Conservation (phyloP, 2,113 vertebrate species). For the Elgaria multicarinata region DNA sequence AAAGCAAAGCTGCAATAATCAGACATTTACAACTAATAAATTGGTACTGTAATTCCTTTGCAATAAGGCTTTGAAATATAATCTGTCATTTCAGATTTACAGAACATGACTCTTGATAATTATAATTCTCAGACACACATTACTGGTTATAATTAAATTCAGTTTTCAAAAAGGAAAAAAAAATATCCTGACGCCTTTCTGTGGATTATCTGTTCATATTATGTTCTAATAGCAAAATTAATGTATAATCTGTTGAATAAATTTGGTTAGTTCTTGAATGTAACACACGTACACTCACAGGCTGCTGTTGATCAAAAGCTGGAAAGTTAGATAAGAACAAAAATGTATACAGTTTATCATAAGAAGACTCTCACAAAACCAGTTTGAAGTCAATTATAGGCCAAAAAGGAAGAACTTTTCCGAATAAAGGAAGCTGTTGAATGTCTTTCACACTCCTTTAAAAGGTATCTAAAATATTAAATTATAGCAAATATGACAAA, state of each 20-base stretch:
- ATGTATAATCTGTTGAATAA: slow-evolving; percentile 78
- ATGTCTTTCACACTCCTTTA: slow-evolving; percentile 51
- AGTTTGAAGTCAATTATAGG: slow-evolving; percentile 55
- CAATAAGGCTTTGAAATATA: slow-evolving; percentile 84
- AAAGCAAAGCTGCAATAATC: slow-evolving; percentile 81
- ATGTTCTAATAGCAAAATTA: slow-evolving; percentile 76
- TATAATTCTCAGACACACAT: slow-evolving; percentile 78
- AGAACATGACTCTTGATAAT: slow-evolving; percentile 81
- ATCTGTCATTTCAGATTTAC: slow-evolving; percentile 81
- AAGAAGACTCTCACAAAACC: slow-evolving; percentile 60
- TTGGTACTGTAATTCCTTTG: slow-evolving; percentile 77
- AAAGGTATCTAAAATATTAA: slow-evolving; percentile 65
- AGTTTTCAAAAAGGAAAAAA: slow-evolving; percentile 79
- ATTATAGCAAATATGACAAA: slow-evolving; percentile 62
- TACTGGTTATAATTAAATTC: slow-evolving; percentile 83
- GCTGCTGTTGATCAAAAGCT: slow-evolving; percentile 68
- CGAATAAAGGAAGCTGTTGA: slow-evolving; percentile 52
- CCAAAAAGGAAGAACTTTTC: slow-evolving; percentile 47
- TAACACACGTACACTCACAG: slow-evolving; percentile 59
- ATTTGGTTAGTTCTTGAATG: slow-evolving; percentile 68
- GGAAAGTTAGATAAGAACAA: slow-evolving; percentile 68
- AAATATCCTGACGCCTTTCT: slow-evolving; percentile 75
- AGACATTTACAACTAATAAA: slow-evolving; percentile 84
- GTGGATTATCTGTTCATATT: slow-evolving; percentile 76
- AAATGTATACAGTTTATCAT: slow-evolving; percentile 58